Base-by-base conservation (phyloP, 2,888 invertebrate species). In the Agrilus mali region DNA sequence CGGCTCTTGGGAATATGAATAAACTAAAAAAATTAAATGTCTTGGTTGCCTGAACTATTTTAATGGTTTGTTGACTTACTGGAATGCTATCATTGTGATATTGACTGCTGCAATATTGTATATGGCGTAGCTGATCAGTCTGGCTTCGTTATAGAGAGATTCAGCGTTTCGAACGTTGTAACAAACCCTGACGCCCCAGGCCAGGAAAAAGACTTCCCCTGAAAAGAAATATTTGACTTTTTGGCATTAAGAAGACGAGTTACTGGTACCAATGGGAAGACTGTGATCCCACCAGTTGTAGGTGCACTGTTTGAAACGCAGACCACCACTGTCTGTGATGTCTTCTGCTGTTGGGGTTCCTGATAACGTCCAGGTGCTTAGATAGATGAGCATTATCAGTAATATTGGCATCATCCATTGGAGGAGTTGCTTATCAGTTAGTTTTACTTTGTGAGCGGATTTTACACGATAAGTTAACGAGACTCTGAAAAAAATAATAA, bases 201-300 rank as follows among this genome's bases (percentile, higher is more conserved):
- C 77, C 42, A 88, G 70, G 60, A 88, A 88, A 10, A 87, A 67
- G 12, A 80, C 77, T 65, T 84, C 84, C 50, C 83, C 83, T 83
- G 64, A 14, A 72, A 69, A 38, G 38, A n/a, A n/a, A n/a, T n/a
- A n/a, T n/a, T n/a, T n/a, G n/a, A n/a, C n/a, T n/a, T n/a, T n/a
- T n/a, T n/a, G n/a, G n/a, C n/a, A n/a, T n/a, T n/a, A n/a, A n/a
- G n/a, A n/a, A n/a, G n/a, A n/a, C n/a, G n/a, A n/a, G n/a, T n/a
- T n/a, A n/a, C n/a, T n/a, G n/a, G 54, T 55, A 80, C 92, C 89
- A 60, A 89, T 87, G 37, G 88, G 87, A 62, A 90, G 73, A 63
- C 87, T 88, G 66, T 92, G 92, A 73, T 89, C 89, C 92, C 93
- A 94, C 87, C 90, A 92, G 59, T 89, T 89, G 65, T 86, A 88